Base-by-base conservation (phyloP, 2,797 vertebrate species). In the Champsocephalus esox region DNA sequence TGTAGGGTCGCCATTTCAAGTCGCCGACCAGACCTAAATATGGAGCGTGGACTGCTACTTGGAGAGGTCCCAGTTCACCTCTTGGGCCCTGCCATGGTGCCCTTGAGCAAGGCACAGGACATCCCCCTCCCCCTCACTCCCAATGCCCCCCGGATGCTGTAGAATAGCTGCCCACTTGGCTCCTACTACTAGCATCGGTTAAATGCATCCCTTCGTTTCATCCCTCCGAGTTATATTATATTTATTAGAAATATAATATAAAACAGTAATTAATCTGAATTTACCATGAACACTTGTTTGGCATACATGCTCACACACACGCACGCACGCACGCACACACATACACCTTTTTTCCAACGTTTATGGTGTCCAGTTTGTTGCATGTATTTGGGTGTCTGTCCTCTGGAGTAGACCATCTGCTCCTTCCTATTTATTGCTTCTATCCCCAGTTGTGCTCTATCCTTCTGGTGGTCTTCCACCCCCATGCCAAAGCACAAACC, bases 391-490 rank as follows among this genome's bases (percentile, higher is more conserved):
- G 87, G 84, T 92, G 87, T 86, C 84, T 82, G 89, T 92, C 91
- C 93, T 94, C 89, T 91, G 75, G 88, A 92, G 86, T 74, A 73
- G 87, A 92, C 94, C 94, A 95, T 95, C 94, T 95, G 95, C 91
- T 94, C 83, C 81, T 83, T 93, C 88, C 89, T 92, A 92, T 94
- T 91, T 94, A 90, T 91, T 92, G 89, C 93, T 73, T 91, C 89
- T 92, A 92, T 94, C 92, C 92, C 92, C 92, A 93, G 92, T 94
- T 92, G 92, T 91, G 85, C 87, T 89, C 85, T 57, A 85, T 94
- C 94, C 93, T 94, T 94, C 91, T 95, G 94, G 92, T 94, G 91
- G 90, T 89, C 92, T 89, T 88, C 90, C 87, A 93, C 89, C 90
- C 89, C 84, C 86, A 93, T 91, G 88, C 93, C 93, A 92, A 90